phyloP scores from a whole-genome alignment of 2,113 vertebrate species.

The Clarias batrachus region DNA sequence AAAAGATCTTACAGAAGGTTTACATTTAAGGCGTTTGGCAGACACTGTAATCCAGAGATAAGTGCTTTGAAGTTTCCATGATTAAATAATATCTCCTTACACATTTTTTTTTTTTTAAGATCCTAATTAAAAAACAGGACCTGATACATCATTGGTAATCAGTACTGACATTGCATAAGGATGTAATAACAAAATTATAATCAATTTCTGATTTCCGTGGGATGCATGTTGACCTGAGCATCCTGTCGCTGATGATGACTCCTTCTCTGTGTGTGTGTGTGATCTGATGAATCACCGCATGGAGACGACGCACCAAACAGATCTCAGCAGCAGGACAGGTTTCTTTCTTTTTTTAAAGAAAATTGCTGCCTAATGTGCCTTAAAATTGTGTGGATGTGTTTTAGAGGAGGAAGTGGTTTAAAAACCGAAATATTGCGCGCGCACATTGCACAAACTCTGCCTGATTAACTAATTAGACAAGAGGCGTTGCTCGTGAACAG shows the following conservation, averaged over 20 bases:
- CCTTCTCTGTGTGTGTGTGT: neutral
- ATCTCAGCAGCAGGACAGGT: neutral
- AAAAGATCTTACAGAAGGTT: neutral
- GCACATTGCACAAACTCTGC: neutral
- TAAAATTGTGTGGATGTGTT: neutral
- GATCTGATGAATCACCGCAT: conserved; percentile 2
- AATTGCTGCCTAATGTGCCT: neutral
- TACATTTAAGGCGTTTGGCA: no score
- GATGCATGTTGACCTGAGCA: neutral
- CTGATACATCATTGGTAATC: no score
- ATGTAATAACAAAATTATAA: neutral
- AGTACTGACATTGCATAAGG: neutral
- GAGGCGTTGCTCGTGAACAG: neutral
- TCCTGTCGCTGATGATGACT: neutral
- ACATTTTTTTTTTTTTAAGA: no score
- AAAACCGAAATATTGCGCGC: neutral
- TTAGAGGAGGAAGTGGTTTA: no score
- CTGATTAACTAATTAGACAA: neutral
- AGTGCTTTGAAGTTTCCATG: no score
- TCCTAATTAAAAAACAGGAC: neutral
- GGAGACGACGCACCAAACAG: neutral
- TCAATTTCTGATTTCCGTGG: neutral
- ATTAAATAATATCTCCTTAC: no score
- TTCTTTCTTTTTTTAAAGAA: neutral
- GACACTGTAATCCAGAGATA: no score